Evolutionary conservation across 2,797 vertebrate genomes (phyloP).

Genomic region (Anas georgica): DNA sequence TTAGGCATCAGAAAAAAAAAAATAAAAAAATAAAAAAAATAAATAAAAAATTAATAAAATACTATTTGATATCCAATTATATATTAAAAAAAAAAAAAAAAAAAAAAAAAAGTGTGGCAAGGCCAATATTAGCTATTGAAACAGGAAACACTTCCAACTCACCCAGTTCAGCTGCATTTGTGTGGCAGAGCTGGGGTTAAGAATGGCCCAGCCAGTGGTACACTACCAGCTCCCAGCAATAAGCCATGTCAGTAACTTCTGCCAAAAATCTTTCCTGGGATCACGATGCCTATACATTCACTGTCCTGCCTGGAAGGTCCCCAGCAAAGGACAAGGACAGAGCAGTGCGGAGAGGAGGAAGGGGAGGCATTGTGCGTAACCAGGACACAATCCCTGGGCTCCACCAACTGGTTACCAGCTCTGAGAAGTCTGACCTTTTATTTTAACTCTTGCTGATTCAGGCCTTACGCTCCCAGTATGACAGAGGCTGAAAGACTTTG

Average conservation of each 20-base stretch:
- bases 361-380: rapidly evolving
- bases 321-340: neutral
- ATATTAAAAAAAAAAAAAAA: neutral
- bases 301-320: neutral
- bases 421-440: neutral
- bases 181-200: slow-evolving; percentile 6
- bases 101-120: rapidly evolving
- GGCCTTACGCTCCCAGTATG: neutral
- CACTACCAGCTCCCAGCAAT: neutral
- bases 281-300: neutral
- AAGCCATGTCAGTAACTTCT: neutral
- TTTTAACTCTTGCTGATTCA: neutral
- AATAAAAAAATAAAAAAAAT: too few relatives aligned
- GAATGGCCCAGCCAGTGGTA: neutral
- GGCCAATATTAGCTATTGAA: neutral
- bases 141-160: neutral
- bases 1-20: neutral
- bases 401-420: neutral
- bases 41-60: neutral
- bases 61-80: neutral
- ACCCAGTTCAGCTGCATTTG: rapidly evolving
- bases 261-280: neutral
- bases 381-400: neutral
- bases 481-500: neutral
- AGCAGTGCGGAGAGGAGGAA: neutral